A percentile compares a stretch with the other conserved stretches of the same genome.
Evolutionary conservation across 2,113 vertebrate species (phyloP).

Genomic region (Seriola quinqueradiata): DNA sequence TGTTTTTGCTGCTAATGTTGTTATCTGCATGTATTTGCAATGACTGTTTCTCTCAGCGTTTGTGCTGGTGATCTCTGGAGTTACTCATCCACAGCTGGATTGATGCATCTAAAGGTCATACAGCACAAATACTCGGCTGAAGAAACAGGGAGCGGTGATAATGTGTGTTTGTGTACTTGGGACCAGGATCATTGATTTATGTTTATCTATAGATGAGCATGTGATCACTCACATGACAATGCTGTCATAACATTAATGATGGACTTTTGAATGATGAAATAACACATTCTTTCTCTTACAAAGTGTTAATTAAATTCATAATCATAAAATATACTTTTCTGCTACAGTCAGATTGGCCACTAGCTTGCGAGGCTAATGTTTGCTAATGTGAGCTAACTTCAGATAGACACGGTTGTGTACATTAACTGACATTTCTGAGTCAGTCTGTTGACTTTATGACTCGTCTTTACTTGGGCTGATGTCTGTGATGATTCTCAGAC

Average conservation of each 20-base stretch:
- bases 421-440: no score
- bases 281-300: no score
- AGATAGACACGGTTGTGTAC: no score
- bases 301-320: no score
- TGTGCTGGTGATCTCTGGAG: slow-evolving; percentile 5
- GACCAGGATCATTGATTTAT: slow-evolving; percentile 39
- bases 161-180: slow-evolving; percentile 20
- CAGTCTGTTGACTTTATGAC: no score
- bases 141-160: slow-evolving; percentile 11
- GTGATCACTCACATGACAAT: slow-evolving; percentile 18
- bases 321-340: no score
- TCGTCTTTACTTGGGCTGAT: no score
- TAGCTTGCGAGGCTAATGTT: no score
- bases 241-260: not conserved
- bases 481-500: no score
- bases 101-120: slow-evolving; percentile 54
- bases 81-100: slow-evolving; percentile 15
- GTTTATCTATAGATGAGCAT: slow-evolving; percentile 30
- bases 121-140: slow-evolving; percentile 16
- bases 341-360: no score
- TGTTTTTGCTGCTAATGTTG: slow-evolving; percentile 36
- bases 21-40: not conserved
- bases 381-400: no score
- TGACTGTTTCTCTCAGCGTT: slow-evolving; percentile 5
- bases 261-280: slow-evolving; percentile 1